phyloP scores from a whole-genome alignment of 1,140 invertebrate species.

The Brachystomella parvula region DNA sequence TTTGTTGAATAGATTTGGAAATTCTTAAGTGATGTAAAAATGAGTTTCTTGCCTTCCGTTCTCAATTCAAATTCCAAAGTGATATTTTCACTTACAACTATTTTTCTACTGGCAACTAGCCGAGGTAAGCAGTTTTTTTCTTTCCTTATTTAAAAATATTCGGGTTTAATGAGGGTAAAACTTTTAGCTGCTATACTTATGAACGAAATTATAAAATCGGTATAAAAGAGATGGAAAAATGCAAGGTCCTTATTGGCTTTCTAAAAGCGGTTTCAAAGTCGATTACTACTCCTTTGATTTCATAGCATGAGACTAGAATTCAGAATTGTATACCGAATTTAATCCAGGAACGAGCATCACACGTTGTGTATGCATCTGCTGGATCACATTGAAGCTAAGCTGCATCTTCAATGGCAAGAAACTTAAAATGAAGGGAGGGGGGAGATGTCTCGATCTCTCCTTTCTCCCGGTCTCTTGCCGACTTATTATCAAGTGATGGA shows the following conservation, averaged over 20 bases:
- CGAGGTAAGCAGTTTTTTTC: conserved; percentile 15
- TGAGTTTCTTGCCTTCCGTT: conserved; percentile 13
- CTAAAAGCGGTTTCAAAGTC: neutral
- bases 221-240: conserved; percentile 7
- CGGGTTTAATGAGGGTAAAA: neutral
- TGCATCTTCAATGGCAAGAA: neutral
- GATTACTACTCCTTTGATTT: neutral
- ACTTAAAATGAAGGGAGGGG: neutral
- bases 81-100: conserved; percentile 17
- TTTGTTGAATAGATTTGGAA: neutral
- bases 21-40: neutral
- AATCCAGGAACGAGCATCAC: neutral
- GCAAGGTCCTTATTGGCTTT: neutral
- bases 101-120: conserved; percentile 19
- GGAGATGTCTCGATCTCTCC: neutral
- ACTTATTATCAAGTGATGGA: conserved; percentile 29
- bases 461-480: neutral
- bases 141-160: conserved; percentile 9
- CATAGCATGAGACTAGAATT: neutral
- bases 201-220: neutral
- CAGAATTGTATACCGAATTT: neutral
- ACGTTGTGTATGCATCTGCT: neutral
- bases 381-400: neutral
- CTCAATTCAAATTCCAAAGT: neutral
- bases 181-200: neutral